Conservation (phyloP, 1,140 invertebrate species). For the Drosophila arizonae region DNA sequence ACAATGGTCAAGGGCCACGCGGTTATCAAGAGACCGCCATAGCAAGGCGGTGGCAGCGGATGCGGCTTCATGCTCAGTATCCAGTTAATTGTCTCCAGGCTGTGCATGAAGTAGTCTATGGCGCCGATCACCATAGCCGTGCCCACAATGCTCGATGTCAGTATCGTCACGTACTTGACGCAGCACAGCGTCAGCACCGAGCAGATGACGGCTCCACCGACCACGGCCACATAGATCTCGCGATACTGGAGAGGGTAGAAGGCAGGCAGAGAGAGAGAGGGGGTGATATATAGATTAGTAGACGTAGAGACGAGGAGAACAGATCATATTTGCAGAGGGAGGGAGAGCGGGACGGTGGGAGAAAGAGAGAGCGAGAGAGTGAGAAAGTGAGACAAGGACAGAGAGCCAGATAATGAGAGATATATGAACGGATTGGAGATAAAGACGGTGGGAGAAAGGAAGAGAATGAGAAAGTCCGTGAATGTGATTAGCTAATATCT, state of each 20-base stretch:
- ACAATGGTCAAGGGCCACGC: conserved; percentile 78
- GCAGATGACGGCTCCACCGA: conserved; percentile 80
- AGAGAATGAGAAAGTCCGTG: too few relatives aligned
- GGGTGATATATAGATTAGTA: neutral
- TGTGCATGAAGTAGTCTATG: conserved; percentile 80
- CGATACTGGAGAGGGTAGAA: conserved; percentile 56
- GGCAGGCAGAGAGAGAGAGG: neutral
- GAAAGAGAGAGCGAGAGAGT: too few relatives aligned
- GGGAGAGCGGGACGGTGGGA: too few relatives aligned
- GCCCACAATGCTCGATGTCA: conserved; percentile 80
- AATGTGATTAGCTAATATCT: neutral
- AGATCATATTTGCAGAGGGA: too few relatives aligned
- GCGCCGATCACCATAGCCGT: conserved; percentile 81
- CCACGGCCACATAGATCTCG: conserved; percentile 78
- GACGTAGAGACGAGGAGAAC: neutral
- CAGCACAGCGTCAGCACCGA: conserved; percentile 79
- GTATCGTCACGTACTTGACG: conserved; percentile 80
- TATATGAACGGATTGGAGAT: too few relatives aligned
- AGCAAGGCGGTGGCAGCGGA: conserved; percentile 79
- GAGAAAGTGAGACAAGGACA: too few relatives aligned
- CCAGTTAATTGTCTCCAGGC: conserved; percentile 78
- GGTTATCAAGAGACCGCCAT: conserved; percentile 76
- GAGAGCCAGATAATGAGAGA: too few relatives aligned
- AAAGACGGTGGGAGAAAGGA: too few relatives aligned
- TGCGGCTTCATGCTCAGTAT: conserved; percentile 79